Conservation (phyloP, 2,888 invertebrate species). For the Drosophila algonquin region DNA sequence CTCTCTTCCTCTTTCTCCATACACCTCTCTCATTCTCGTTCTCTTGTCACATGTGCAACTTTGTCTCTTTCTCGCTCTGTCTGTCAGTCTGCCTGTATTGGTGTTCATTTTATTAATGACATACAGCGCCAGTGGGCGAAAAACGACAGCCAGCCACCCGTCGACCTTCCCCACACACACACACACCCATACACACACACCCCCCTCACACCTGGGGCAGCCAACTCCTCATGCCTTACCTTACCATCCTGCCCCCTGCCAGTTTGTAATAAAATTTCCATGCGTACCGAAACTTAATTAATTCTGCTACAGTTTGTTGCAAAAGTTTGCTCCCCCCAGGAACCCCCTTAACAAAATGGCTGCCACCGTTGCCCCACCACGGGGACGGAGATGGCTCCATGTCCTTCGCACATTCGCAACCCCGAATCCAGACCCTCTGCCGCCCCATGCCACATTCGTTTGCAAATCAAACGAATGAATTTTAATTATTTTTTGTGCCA, state of each 20-base stretch:
- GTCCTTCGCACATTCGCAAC: constrained; percentile 12
- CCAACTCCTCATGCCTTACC: background rate
- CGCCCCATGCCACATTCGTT: constrained; percentile 14
- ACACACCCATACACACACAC: background rate
- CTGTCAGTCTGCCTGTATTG: constrained; percentile 55
- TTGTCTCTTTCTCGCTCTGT: constrained; percentile 14
- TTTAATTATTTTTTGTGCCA: constrained; percentile 74
- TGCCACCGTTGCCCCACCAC: constrained; percentile 12
- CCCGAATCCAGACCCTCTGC: background rate
- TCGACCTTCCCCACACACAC: background rate
- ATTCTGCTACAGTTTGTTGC: constrained; percentile 74
- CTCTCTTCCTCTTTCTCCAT: constrained; percentile 1
- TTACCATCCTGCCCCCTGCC: constrained; percentile 1
- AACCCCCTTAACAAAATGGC: constrained; percentile 58
- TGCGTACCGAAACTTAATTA: constrained; percentile 78
- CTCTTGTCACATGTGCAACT: constrained; percentile 39
- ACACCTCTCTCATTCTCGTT: background rate
- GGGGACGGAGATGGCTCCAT: background rate
- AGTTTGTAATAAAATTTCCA: constrained; percentile 65
- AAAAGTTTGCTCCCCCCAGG: constrained; percentile 45
- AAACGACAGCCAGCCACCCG: constrained; percentile 1
- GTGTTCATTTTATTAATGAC: constrained; percentile 84
- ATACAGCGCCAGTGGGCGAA: constrained; percentile 67
- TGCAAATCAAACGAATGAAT: constrained; percentile 78
- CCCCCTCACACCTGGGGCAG: background rate